Conservation (phyloP, 1,140 invertebrate genomes). For the Zaprionus inermis region DNA sequence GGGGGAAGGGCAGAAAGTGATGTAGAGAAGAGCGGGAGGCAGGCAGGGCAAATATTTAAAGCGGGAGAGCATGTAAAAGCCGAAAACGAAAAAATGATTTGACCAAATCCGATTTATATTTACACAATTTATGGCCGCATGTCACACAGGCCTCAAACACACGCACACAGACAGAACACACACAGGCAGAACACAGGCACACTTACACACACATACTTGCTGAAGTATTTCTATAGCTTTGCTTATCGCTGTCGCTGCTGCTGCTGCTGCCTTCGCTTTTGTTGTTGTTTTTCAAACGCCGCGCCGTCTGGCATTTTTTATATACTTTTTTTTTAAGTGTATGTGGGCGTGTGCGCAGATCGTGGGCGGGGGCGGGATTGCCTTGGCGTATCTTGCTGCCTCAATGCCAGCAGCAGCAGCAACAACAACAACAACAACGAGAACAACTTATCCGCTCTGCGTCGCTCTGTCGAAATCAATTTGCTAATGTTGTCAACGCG, state of each 20-base stretch:
- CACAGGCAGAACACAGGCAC: background rate
- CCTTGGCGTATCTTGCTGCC: slow-evolving; percentile 43
- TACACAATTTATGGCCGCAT: slow-evolving; percentile 74
- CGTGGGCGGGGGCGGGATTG: slow-evolving; percentile 9
- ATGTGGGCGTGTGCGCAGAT: slow-evolving; percentile 55
- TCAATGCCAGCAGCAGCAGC: slow-evolving; percentile 33
- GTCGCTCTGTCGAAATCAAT: slow-evolving; percentile 73
- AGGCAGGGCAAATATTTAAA: background rate
- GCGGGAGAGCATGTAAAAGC: slow-evolving; percentile 4
- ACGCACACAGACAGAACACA: slow-evolving; percentile 1
- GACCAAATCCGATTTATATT: slow-evolving; percentile 55
- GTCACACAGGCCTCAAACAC: slow-evolving; percentile 27
- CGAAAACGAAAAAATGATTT: slow-evolving; percentile 25
- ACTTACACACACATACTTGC: slow-evolving; percentile 23
- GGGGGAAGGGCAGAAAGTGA: background rate
- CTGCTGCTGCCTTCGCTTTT: slow-evolving; percentile 5
- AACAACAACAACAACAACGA: background rate
- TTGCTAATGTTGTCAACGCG: slow-evolving; percentile 76
- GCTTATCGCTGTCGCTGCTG: slow-evolving; percentile 26
- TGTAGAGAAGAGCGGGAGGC: background rate
- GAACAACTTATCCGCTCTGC: too few relatives aligned
- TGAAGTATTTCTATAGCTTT: slow-evolving; percentile 53
- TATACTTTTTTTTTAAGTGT: too few relatives aligned
- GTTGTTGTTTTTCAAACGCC: slow-evolving; percentile 55
- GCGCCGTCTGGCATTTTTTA: slow-evolving; percentile 65